Conservation (phyloP, 1,140 invertebrate species). For the Gonioctena quinquepunctata region DNA sequence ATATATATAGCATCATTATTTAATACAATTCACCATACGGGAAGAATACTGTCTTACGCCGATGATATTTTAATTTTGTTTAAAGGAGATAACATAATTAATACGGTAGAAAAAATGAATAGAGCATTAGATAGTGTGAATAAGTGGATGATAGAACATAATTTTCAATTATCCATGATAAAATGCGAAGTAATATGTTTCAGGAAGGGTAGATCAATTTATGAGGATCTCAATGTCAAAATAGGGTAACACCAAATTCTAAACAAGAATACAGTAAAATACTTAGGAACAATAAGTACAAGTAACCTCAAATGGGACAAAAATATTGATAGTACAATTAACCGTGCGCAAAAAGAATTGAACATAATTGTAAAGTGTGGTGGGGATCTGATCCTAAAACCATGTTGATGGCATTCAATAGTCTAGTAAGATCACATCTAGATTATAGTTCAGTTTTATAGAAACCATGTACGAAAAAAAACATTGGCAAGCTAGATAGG, state of each 20-base stretch:
- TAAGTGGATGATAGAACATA: background rate
- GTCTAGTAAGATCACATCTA: background rate
- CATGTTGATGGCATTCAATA: background rate
- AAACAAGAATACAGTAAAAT: conserved; percentile 10
- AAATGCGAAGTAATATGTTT: conserved; percentile 14
- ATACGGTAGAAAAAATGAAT: background rate
- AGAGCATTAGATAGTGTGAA: background rate
- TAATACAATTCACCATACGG: background rate
- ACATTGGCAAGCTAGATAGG: background rate
- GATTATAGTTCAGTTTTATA: background rate
- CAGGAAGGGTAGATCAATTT: background rate
- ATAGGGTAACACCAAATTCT: background rate
- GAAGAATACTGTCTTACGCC: conserved; percentile 22
- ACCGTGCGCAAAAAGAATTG: background rate
- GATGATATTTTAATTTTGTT: conserved; percentile 19
- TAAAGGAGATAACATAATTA: background rate
- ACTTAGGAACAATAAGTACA: background rate
- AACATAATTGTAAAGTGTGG: conserved; percentile 5
- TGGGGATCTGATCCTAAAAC: conserved; percentile 12
- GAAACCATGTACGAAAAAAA: background rate
- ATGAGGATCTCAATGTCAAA: background rate
- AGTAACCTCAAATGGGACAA: conserved; percentile 10
- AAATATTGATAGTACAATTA: background rate
- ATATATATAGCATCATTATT: conserved; percentile 11
- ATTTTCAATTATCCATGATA: background rate